A percentile compares a stretch with the other conserved stretches of the same genome.
Evolutionary conservation across 2,888 invertebrate species (phyloP).

Genomic region (Conus canariensis): DNA sequence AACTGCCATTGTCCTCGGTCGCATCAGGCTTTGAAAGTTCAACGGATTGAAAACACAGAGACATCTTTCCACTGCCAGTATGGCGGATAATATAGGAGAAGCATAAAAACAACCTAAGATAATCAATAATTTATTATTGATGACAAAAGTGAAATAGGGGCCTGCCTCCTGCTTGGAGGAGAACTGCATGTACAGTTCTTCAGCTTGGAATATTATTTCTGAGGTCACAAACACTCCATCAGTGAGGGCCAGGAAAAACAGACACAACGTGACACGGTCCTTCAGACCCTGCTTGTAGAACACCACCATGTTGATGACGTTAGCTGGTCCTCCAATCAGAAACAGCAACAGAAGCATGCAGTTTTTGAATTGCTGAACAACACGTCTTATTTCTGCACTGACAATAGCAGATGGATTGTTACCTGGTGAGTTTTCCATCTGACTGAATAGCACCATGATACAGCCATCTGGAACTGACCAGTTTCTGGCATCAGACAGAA

Average conservation of each 20-base stretch:
- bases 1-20: not conserved
- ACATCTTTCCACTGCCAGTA: not conserved
- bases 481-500: too few species aligned
- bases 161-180: not conserved
- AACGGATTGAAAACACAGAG: not conserved
- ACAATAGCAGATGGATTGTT: not conserved
- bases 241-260: not conserved
- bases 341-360: not conserved
- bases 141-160: not conserved
- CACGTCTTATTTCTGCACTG: not conserved
- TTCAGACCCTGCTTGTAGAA: conserved; percentile 21
- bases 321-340: not conserved
- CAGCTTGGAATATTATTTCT: not conserved
- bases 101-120: not conserved
- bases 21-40: not conserved
- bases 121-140: not conserved
- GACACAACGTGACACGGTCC: conserved; percentile 6
- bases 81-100: not conserved
- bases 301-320: conserved; percentile 19
- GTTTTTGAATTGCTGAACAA: not conserved
- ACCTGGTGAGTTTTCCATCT: too few species aligned
- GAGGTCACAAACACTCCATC: not conserved
- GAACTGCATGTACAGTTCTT: not conserved
- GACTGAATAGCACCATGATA: too few species aligned
- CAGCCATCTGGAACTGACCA: too few species aligned